Conservation (phyloP, 2,113 vertebrate species). For the Coptodon rendalli region DNA sequence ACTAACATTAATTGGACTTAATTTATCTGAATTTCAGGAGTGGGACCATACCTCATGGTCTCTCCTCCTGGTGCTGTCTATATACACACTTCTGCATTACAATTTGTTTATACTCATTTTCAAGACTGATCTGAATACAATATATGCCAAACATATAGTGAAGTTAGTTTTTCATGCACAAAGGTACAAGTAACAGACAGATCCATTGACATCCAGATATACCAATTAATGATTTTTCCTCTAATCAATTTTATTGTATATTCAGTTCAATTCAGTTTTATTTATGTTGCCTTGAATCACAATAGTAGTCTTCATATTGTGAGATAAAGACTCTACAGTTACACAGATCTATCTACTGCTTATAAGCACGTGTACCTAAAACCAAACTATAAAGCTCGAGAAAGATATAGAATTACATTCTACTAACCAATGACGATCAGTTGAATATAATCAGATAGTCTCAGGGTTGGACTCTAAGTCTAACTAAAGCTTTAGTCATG, state of each 20-base stretch:
- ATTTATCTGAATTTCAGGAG: neutral
- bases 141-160: neutral
- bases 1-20: neutral
- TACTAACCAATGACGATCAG: neutral
- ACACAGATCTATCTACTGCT: neutral
- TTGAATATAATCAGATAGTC: neutral
- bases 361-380: neutral
- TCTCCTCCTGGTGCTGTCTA: neutral
- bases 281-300: neutral
- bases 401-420: neutral
- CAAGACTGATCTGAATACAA: neutral
- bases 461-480: neutral
- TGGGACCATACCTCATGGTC: neutral
- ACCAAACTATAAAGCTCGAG: neutral
- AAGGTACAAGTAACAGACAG: neutral
- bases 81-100: neutral
- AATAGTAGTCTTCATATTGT: neutral
- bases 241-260: neutral
- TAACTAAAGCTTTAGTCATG: neutral
- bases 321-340: neutral
- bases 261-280: neutral
- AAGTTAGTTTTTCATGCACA: neutral
- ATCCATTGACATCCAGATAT: neutral
- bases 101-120: neutral
- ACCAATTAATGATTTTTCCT: neutral